Evolutionary conservation across 2,888 invertebrate species (phyloP).

Genomic region (Drosophila rubida): DNA sequence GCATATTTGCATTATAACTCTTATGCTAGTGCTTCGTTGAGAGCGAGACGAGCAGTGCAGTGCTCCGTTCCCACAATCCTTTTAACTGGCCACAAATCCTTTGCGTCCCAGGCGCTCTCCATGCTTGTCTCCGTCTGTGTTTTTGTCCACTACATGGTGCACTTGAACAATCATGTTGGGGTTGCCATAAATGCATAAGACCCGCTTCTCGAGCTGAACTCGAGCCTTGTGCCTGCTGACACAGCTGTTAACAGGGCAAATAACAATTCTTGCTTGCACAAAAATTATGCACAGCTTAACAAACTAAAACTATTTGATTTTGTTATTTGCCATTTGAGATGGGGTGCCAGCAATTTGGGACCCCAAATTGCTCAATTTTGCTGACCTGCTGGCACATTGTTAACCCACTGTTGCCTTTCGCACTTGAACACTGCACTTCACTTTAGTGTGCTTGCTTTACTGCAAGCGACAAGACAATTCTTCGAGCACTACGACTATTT

Average conservation of each 20-base stretch:
- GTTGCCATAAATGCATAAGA: slow-evolving; percentile 49
- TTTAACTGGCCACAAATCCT: slow-evolving; percentile 21
- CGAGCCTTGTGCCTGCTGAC: slow-evolving; percentile 28
- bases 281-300: slow-evolving; percentile 52
- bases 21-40: slow-evolving; percentile 29
- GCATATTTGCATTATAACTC: slow-evolving; percentile 76
- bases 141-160: slow-evolving; percentile 51
- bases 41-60: no score
- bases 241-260: slow-evolving; percentile 68
- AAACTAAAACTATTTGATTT: slow-evolving; percentile 41
- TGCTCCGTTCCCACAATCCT: slow-evolving; percentile 27
- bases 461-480: no score
- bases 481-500: no score
- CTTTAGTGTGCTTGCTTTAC: not conserved
- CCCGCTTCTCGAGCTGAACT: slow-evolving; percentile 9
- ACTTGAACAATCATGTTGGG: slow-evolving; percentile 65
- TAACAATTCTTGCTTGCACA: slow-evolving; percentile 46
- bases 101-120: not conserved
- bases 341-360: not conserved
- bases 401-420: not conserved
- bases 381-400: slow-evolving; percentile 2
- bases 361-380: slow-evolving; percentile 23
- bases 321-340: slow-evolving; percentile 28
- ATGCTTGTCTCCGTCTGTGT: not conserved
- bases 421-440: not conserved